Evolutionary conservation across 1,140 invertebrate species (phyloP).

Genomic region (Acyrthosiphon pisum): DNA sequence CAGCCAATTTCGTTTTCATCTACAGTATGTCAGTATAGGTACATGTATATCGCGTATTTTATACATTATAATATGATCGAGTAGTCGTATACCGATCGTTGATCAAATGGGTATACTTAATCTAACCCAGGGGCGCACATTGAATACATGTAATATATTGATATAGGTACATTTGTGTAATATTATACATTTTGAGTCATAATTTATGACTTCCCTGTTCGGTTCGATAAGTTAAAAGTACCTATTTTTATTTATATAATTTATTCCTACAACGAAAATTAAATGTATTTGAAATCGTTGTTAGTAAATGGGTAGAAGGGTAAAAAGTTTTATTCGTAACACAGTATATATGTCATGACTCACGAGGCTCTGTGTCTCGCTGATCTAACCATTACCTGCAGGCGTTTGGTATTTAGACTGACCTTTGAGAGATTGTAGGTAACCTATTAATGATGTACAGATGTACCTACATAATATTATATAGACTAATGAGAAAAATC

Average conservation of each 20-base stretch:
- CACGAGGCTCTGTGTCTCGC: background rate
- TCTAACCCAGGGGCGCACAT: no score
- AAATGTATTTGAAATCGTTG: background rate
- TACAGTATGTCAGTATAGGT: background rate
- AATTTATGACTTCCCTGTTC: no score
- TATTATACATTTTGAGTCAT: no score
- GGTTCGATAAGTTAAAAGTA: background rate
- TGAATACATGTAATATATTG: no score
- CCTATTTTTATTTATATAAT: background rate
- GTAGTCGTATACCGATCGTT: no score
- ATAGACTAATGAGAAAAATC: background rate
- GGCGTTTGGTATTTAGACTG: background rate
- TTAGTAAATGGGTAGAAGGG: no score
- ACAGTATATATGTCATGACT: background rate
- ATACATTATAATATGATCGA: no score
- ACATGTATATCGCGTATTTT: no score
- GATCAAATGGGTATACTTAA: no score
- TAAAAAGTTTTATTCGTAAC: background rate
- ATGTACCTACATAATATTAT: background rate
- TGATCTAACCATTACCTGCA: background rate
- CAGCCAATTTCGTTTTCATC: background rate
- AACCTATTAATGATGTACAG: background rate
- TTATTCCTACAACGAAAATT: background rate
- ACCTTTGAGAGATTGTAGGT: background rate
- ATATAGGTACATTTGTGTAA: no score